Percentiles rank a stretch among this genome's conserved stretches.
These are phyloP conservation scores for Scartelaos histophorus DNA, from an alignment of 2,113 vertebrate genomes.

Conservation along the genomic window DNA sequence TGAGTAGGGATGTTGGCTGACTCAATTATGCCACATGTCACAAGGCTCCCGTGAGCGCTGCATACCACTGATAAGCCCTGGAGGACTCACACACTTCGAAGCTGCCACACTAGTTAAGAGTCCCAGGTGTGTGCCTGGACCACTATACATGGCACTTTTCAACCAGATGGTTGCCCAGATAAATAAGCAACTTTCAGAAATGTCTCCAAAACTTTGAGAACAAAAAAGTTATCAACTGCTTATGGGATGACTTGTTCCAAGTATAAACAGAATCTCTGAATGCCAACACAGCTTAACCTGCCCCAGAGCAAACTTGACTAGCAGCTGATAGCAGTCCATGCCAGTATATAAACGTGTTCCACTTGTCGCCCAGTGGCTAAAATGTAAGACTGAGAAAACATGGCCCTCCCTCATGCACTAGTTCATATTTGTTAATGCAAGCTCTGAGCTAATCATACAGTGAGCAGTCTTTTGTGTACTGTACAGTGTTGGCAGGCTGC, in stretches of 20 bases:
- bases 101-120: constrained; percentile 41
- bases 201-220: constrained; percentile 25
- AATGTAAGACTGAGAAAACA: constrained; percentile 65
- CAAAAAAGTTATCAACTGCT: constrained; percentile 4
- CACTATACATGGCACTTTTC: constrained; percentile 41
- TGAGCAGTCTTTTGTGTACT: constrained; percentile 32
- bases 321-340: constrained; percentile 59
- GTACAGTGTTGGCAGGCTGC: constrained; percentile 38
- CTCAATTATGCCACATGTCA: constrained; percentile 65
- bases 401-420: constrained; percentile 31
- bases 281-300: constrained; percentile 58
- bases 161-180: constrained; percentile 48
- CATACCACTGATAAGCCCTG: constrained; percentile 59
- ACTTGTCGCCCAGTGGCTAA: constrained; percentile 60
- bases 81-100: constrained; percentile 47
- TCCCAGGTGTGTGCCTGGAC: constrained; percentile 49
- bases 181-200: constrained; percentile 32
- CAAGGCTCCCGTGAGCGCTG: constrained; percentile 51
- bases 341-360: constrained; percentile 66
- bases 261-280: not conserved
- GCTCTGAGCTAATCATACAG: constrained; percentile 34
- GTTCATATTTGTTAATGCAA: constrained; percentile 53
- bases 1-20: constrained; percentile 45
- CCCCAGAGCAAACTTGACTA: constrained; percentile 32
- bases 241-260: not conserved